Conservation (phyloP, 2,888 invertebrate genomes). For the Chesias legatella region DNA sequence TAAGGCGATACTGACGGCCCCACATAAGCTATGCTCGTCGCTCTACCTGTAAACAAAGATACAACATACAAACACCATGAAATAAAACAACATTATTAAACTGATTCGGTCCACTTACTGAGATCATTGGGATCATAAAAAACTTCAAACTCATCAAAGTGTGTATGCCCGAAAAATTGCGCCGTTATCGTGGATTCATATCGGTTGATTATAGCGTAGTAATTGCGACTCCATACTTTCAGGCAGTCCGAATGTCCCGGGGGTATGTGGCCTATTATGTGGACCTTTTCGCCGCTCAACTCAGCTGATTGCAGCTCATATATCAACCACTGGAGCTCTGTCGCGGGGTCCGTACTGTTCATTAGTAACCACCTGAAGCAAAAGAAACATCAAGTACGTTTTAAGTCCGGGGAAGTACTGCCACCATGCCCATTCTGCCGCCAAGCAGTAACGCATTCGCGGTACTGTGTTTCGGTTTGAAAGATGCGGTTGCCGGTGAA, state of each 20-base stretch:
- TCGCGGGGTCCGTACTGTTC: constrained; percentile 97
- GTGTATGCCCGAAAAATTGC: constrained; percentile 97
- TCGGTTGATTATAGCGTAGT: constrained; percentile 92
- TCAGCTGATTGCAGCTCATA: constrained; percentile 96
- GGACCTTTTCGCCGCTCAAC: constrained; percentile 96
- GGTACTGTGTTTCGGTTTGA: too few species aligned
- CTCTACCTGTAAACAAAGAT: constrained; percentile 79
- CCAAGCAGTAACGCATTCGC: too few species aligned
- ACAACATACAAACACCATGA: constrained; percentile 12
- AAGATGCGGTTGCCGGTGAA: too few species aligned
- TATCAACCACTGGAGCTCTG: constrained; percentile 96
- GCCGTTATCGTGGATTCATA: constrained; percentile 94
- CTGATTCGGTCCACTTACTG: constrained; percentile 66
- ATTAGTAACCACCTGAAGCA: constrained; percentile 89
- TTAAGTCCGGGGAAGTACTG: too few species aligned
- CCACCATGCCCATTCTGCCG: too few species aligned
- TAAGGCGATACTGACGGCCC: constrained; percentile 98
- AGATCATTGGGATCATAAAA: constrained; percentile 93
- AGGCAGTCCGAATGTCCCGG: constrained; percentile 96
- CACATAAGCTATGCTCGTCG: constrained; percentile 93
- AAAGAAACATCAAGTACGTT: not conserved
- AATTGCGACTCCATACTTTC: constrained; percentile 97
- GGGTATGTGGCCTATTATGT: constrained; percentile 98
- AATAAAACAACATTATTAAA: not conserved
- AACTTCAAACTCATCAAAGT: constrained; percentile 95